Evolutionary conservation across 35 echinoderm and acorn worm genomes (phyloP).

Genomic region (Apostichopus californicus): DNA sequence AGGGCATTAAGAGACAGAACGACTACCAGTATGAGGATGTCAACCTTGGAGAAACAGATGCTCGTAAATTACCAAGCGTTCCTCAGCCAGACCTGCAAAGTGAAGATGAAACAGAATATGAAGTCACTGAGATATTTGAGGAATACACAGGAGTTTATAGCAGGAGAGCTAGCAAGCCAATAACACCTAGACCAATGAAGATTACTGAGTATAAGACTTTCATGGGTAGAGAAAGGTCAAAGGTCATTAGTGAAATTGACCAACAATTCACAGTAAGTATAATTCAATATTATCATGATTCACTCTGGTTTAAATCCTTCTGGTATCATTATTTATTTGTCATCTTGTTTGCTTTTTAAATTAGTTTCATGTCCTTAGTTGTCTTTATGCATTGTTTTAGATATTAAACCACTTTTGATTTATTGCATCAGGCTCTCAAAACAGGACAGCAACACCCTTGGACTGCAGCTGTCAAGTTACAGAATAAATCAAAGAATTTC

Average conservation of each 20-base stretch:
- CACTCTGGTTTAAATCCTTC: no score
- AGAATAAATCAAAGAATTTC: no score
- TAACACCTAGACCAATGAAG: conserved; percentile 4
- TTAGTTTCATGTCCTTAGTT: no score
- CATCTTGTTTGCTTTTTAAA: no score
- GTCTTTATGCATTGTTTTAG: no score
- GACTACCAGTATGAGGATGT: neutral
- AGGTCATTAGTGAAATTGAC: neutral
- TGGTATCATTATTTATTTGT: no score
- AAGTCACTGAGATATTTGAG: neutral
- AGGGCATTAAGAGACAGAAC: neutral
- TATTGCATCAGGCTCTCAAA: no score
- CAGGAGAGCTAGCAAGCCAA: neutral
- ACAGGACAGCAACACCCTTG: no score
- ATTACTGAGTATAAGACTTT: conserved; percentile 9
- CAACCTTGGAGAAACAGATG: neutral
- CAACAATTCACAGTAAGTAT: conserved; percentile 23
- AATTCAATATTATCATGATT: no score
- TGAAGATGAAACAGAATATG: neutral
- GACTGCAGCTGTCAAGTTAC: no score
- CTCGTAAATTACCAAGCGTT: conserved; percentile 1
- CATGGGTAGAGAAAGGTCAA: conserved; percentile 8
- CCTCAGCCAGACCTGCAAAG: neutral
- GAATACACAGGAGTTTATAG: conserved; percentile 2
- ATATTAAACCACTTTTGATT: no score